Evolutionary conservation across 2,888 invertebrate species (phyloP).

Genomic region (Callosobruchus maculatus): DNA sequence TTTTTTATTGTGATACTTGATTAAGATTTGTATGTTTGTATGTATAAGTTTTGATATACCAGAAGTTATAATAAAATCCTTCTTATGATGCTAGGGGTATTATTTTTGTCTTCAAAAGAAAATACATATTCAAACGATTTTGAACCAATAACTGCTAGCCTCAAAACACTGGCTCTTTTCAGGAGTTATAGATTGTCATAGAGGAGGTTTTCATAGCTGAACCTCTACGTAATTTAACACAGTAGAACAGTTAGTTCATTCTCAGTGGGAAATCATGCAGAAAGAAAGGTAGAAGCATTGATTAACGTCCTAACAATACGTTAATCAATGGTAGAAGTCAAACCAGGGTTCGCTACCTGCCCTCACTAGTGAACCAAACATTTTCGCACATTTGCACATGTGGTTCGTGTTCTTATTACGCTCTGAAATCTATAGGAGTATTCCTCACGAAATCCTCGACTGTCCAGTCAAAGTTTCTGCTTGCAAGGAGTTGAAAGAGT

Average conservation of each 20-base stretch:
- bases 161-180: no score
- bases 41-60: not conserved
- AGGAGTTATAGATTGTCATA: no score
- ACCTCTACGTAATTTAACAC: no score
- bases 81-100: no score
- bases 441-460: conserved; percentile 52
- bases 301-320: no score
- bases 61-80: not conserved
- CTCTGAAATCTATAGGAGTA: conserved; percentile 38
- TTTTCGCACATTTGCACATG: conserved; percentile 64
- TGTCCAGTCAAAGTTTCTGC: conserved; percentile 53
- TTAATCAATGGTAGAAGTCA: no score
- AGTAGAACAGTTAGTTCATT: conserved; percentile 65
- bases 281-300: conserved; percentile 55
- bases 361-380: conserved; percentile 60
- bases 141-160: no score
- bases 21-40: not conserved
- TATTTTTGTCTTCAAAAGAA: no score
- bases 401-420: conserved; percentile 66
- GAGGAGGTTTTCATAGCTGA: no score
- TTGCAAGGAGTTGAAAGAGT: conserved; percentile 50
- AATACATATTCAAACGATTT: no score
- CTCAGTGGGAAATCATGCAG: conserved; percentile 66
- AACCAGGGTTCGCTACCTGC: conserved; percentile 54
- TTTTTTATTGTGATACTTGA: not conserved